A percentile compares a stretch with the other conserved stretches of the same genome.
Conservation (phyloP, 2,888 invertebrate species). For the Stegana nigrithorax region DNA sequence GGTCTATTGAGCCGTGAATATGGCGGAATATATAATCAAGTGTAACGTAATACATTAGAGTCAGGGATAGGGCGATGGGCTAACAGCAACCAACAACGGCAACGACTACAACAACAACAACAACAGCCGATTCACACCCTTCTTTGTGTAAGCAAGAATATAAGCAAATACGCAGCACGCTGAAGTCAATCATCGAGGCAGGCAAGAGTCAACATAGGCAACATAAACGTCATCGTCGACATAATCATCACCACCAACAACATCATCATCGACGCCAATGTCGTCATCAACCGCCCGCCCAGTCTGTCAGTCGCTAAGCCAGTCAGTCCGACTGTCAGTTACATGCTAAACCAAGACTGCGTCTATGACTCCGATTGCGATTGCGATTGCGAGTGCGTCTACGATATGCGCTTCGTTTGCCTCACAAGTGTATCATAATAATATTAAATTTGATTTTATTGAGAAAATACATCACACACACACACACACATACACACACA, state of each 20-base stretch:
- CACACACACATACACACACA: conserved; percentile 13
- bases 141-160: too few species aligned
- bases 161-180: conserved; percentile 39
- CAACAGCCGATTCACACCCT: conserved; percentile 10
- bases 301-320: neutral
- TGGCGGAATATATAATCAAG: conserved; percentile 61
- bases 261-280: neutral
- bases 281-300: neutral
- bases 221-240: neutral
- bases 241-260: neutral
- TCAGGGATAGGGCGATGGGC: neutral
- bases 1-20: conserved; percentile 59
- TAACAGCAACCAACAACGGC: neutral
- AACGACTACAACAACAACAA: too few species aligned
- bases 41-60: conserved; percentile 42
- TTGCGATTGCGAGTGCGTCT: conserved; percentile 1
- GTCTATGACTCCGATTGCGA: too few species aligned
- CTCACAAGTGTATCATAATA: conserved; percentile 60
- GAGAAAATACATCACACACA: conserved; percentile 13
- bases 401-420: conserved; percentile 56
- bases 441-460: conserved; percentile 59
- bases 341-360: too few species aligned
- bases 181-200: conserved; percentile 7
- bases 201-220: conserved; percentile 28
- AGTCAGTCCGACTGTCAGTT: neutral